Conservation (phyloP, 2,888 invertebrate species). For the Polietes domitor region DNA sequence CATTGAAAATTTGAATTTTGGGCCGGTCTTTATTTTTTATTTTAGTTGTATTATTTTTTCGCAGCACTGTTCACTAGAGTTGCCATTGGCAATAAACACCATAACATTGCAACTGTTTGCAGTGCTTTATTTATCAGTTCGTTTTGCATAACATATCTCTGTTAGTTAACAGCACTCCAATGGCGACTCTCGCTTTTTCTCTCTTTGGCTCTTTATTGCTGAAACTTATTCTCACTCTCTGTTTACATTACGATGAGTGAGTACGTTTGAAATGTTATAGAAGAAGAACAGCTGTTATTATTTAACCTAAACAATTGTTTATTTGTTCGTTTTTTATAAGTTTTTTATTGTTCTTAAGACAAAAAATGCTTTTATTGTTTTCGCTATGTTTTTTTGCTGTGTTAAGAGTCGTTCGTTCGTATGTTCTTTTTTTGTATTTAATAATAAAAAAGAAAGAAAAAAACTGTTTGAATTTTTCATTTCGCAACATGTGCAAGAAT, state of each 20-base stretch:
- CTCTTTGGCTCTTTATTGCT: background rate
- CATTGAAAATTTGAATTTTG: no score
- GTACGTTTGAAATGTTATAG: background rate
- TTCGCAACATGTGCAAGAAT: slow-evolving; percentile 1
- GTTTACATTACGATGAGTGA: slow-evolving; percentile 8
- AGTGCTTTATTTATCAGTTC: no score
- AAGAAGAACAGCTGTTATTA: background rate
- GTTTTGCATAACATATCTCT: no score
- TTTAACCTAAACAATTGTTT: slow-evolving; percentile 3
- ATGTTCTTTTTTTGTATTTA: background rate
- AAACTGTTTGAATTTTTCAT: background rate
- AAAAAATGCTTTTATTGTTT: background rate
- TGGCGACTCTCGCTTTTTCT: background rate
- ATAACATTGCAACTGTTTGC: no score
- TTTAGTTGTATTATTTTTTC: no score
- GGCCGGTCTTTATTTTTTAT: no score
- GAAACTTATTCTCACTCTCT: background rate
- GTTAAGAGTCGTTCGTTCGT: background rate
- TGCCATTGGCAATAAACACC: no score
- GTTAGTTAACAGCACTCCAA: no score
- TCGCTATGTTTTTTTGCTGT: background rate
- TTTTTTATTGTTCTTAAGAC: background rate
- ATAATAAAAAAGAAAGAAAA: background rate
- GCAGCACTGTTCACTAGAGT: no score
- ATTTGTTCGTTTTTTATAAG: background rate